Evolutionary conservation across 1,140 invertebrate genomes (phyloP), one percentile per base, ranked within the genome.

Genomic region (Pseudomyrmex cubaensis): DNA sequence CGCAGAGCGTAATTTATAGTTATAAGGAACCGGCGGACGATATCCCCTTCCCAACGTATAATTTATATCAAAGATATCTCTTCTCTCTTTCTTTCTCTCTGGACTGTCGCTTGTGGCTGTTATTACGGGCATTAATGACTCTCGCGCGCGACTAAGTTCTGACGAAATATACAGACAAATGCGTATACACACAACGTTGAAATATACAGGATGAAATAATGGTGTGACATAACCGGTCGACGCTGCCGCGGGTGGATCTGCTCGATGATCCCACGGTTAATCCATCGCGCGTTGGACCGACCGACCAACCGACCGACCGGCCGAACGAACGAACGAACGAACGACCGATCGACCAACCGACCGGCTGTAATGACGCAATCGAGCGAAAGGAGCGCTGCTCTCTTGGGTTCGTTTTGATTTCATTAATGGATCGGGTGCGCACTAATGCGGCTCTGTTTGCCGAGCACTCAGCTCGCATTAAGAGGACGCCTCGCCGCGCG

Each of bases 371-470:
- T 89, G 88, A 88, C 85, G 88, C 76, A 89, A 89, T 87, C 70
- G 48, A n/a, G 78, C 73, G 82, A 89, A 89, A 86, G 85, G 80
- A 78, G 61, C 85, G 22, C 78, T 50, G 50, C 52, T 85, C 69
- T 80, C 67, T 82, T 54, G 54, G 83, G 80, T 61, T 72, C 80
- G 87, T 91, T 92, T 92, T 90, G 87, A 91, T 92, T 91, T 91
- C 90, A 91, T 92, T 91, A 91, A 92, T 91, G 91, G 89, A 90
- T 91, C 90, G 87, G 85, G 86, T 90, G 83, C 85, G 76, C 87
- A 87, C 90, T 91, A 91, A 92, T 91, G 90, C 85, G 85, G 76
- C 85, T 88, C 86, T 92, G 87, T 92, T 92, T 92, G 87, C 90
- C 82, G 67, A 92, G 89, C 91, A 90, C 91, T 92, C 84, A 83